These are phyloP conservation scores for Larimichthys crocea DNA, from an alignment of 2,113 vertebrate species.

Conservation along the genomic window DNA sequence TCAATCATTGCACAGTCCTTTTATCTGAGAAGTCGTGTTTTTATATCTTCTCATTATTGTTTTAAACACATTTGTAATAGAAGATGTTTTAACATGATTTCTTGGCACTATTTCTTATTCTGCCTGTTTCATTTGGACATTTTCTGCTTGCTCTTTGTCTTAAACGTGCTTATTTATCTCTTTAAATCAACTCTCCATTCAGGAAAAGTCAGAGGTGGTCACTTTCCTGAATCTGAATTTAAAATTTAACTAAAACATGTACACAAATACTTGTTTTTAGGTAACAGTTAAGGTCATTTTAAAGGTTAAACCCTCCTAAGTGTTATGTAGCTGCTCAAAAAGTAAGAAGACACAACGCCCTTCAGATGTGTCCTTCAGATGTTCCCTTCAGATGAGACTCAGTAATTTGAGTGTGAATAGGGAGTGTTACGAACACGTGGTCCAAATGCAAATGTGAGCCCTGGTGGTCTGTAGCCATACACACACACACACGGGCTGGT, in stretches of 20 bases:
- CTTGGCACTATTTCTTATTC: background rate
- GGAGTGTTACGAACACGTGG: slow-evolving; percentile 45
- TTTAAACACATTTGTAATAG: background rate
- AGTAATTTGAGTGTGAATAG: slow-evolving; percentile 28
- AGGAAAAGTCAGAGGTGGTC: background rate
- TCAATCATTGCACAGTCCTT: background rate
- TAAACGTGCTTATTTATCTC: background rate
- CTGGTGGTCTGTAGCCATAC: slow-evolving; percentile 55
- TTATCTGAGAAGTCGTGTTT: background rate
- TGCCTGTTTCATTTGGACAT: background rate
- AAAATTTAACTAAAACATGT: background rate
- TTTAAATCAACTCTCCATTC: background rate
- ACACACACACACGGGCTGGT: slow-evolving; percentile 10
- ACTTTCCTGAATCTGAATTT: background rate
- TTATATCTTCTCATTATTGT: background rate
- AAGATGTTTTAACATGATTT: background rate
- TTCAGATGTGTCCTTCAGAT: background rate
- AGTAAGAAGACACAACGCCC: background rate
- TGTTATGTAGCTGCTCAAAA: background rate
- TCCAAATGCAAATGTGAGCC: slow-evolving; percentile 55
- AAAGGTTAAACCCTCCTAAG: background rate
- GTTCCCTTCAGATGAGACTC: slow-evolving; percentile 4
- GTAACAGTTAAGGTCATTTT: background rate
- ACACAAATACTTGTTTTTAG: background rate
- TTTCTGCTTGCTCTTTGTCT: background rate